Evolutionary conservation across 1,140 invertebrate species (phyloP), one percentile per base, ranked within the genome.

Genomic region (Caenorhabditis tropicalis): DNA sequence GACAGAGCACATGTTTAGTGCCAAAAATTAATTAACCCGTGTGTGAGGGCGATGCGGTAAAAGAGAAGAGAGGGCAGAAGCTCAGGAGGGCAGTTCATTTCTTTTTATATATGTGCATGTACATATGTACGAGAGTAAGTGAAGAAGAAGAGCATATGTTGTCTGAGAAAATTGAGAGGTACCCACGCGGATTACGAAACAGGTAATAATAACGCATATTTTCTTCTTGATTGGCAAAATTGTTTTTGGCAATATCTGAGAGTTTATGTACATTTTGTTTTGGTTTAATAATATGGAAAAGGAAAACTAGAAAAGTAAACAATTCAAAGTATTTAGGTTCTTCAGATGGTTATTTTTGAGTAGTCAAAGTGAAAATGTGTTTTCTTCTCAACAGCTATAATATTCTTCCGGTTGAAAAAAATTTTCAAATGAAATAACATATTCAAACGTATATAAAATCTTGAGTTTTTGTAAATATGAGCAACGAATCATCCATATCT

Each of bases 1-100:
- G 65, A 74, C 33, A 74, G n/a, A 74, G 65, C 65, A 74, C 65
- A 43, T 74, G 65, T 74, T 74, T 74, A 74, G 36, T 74, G 65
- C 36, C 65, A 74, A 74, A 56, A 74, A 74, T 74, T 74, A 33
- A 74, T 74, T 43, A 74, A 43, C 65, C 36, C 36, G 65, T 74
- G 29, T 24, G n/a, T n/a, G n/a, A n/a, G 24, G 24, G 36, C 43
- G 36, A 74, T 74, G 65, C 65, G 19, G 21, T 33, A 24, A n/a
- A 56, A 24, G 53, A 56, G 9, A 24, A 56, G 24, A 56, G 36
- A 74, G 29, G 36, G 24, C 10, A n/a, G 39, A 33, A 70, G 60
- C 60, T 70, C 31, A 43, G 6, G 65, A 12, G 5, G 12, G 12
- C 36, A 74, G 65, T 36, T 74, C 65, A 74, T 74, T 74, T 74